Conservation (phyloP, 2,888 invertebrate genomes). For the Rutpela maculata region DNA sequence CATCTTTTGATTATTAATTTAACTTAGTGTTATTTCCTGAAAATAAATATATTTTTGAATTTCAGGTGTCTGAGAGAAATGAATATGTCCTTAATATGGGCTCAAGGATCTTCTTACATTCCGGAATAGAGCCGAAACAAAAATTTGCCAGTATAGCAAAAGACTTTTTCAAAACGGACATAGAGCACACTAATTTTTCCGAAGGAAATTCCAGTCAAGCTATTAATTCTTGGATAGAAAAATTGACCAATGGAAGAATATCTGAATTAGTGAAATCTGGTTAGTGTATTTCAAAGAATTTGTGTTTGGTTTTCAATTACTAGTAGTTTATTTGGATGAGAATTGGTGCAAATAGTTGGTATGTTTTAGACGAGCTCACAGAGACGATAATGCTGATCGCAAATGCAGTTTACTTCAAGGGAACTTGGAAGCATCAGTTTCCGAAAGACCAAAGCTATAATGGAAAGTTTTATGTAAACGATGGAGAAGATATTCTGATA, state of each 20-base stretch:
- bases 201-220: constrained; percentile 74
- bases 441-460: constrained; percentile 77
- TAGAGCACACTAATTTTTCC: constrained; percentile 80
- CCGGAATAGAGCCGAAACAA: constrained; percentile 76
- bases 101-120: constrained; percentile 81
- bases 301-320: too few relatives aligned
- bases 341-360: not conserved
- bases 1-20: too few relatives aligned
- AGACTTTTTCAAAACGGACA: constrained; percentile 80
- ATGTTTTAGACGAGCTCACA: constrained; percentile 76
- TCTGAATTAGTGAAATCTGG: constrained; percentile 80
- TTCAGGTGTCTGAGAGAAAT: constrained; percentile 42
- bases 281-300: constrained; percentile 56
- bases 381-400: constrained; percentile 80
- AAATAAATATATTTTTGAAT: not conserved
- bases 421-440: constrained; percentile 85
- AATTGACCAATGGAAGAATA: constrained; percentile 85
- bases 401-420: constrained; percentile 89
- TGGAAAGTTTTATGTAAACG: constrained; percentile 79
- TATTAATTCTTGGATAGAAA: constrained; percentile 89
- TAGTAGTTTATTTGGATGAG: not conserved
- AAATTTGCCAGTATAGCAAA: constrained; percentile 80
- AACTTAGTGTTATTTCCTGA: too few relatives aligned
- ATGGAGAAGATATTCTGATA: constrained; percentile 70
- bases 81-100: constrained; percentile 72